These are phyloP conservation scores for Agonum fuliginosum DNA, from an alignment of 2,888 invertebrate species.

Conservation along the genomic window DNA sequence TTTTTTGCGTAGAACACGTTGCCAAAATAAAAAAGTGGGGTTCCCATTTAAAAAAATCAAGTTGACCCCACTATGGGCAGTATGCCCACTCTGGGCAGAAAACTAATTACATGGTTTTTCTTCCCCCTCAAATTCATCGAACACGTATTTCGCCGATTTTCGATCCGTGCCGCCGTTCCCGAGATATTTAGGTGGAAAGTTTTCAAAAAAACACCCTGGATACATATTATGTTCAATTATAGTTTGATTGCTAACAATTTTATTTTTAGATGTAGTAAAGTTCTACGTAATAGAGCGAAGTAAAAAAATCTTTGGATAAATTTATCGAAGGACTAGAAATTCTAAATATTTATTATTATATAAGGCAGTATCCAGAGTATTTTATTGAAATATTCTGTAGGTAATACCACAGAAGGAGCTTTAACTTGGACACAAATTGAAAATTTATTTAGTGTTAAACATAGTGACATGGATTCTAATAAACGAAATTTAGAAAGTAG, in stretches of 20 bases:
- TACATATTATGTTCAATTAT: too few species aligned
- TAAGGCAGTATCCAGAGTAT: not conserved
- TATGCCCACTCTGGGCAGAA: too few species aligned
- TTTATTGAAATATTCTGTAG: not conserved
- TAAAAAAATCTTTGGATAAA: not conserved
- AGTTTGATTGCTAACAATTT: not conserved
- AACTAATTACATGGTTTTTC: too few species aligned
- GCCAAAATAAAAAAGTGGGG: too few species aligned
- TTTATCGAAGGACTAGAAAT: conserved; percentile 2
- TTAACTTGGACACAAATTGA: not conserved
- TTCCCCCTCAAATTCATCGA: too few species aligned
- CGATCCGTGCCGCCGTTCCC: too few species aligned
- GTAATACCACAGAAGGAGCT: not conserved
- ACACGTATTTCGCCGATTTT: too few species aligned
- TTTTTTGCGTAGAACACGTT: too few species aligned
- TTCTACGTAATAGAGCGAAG: not conserved
- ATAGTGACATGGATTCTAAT: not conserved
- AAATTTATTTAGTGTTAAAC: not conserved
- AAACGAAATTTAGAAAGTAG: not conserved
- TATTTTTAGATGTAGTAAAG: not conserved
- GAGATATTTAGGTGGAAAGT: too few species aligned
- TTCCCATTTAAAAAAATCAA: too few species aligned
- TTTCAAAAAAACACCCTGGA: too few species aligned
- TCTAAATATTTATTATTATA: not conserved
- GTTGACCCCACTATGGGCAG: too few species aligned